Evolutionary conservation across 2,888 invertebrate species (phyloP).

Genomic region (Perdita meconis): DNA sequence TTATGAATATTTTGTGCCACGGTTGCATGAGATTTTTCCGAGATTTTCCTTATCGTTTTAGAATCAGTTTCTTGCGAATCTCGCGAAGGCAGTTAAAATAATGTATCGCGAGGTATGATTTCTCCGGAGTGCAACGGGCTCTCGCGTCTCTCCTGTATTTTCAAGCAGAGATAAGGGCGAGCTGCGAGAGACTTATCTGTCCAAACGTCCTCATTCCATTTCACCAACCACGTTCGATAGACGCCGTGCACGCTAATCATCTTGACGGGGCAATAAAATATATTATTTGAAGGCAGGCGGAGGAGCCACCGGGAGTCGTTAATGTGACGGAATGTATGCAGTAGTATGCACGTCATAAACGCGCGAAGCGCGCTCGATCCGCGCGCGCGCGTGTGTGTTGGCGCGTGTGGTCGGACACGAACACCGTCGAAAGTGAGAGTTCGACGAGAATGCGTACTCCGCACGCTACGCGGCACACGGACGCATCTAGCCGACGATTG

Average conservation of each 20-base stretch:
- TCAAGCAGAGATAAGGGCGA: slow-evolving; percentile 46
- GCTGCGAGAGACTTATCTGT: slow-evolving; percentile 40
- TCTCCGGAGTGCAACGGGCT: slow-evolving; percentile 1
- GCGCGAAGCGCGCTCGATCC: slow-evolving; percentile 24
- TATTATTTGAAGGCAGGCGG: slow-evolving; percentile 42
- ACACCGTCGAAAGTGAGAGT: slow-evolving; percentile 72
- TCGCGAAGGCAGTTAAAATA: neutral
- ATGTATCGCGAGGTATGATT: slow-evolving; percentile 12
- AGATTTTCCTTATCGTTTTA: too few species aligned
- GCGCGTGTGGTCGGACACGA: slow-evolving; percentile 46
- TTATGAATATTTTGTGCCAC: too few species aligned
- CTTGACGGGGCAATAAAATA: slow-evolving; percentile 45
- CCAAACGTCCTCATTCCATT: slow-evolving; percentile 55
- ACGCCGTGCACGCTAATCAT: slow-evolving; percentile 51
- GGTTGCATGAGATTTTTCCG: too few species aligned
- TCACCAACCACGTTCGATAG: slow-evolving; percentile 47
- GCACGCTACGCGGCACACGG: slow-evolving; percentile 15
- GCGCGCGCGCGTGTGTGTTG: slow-evolving; percentile 7
- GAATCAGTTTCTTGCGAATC: too few species aligned
- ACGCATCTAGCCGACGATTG: slow-evolving; percentile 23
- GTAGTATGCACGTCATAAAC: slow-evolving; percentile 23
- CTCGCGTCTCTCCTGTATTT: slow-evolving; percentile 18
- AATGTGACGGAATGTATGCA: slow-evolving; percentile 41
- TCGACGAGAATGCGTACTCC: slow-evolving; percentile 48
- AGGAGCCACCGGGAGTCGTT: slow-evolving; percentile 17